These are phyloP conservation scores for Prosopocoilus inquinatus DNA, from an alignment of 2,888 invertebrate genomes.

Conservation along the genomic window DNA sequence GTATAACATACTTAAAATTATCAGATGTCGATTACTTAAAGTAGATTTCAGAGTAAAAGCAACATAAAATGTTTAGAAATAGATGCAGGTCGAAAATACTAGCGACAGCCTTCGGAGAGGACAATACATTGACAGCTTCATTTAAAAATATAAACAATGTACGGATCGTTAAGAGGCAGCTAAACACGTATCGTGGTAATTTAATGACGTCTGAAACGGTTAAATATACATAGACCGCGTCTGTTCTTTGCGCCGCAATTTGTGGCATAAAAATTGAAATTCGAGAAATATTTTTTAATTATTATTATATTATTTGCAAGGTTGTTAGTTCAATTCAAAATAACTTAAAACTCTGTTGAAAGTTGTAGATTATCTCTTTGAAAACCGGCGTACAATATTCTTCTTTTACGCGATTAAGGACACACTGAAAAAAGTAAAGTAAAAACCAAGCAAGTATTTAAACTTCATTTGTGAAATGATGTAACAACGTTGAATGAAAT, in stretches of 20 bases:
- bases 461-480: too few species aligned
- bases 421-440: too few species aligned
- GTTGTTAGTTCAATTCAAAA: neutral
- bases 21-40: too few species aligned
- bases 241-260: neutral
- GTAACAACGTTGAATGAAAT: too few species aligned
- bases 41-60: too few species aligned
- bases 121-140: slow-evolving; percentile 13
- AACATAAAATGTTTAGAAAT: neutral
- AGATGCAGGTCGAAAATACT: neutral
- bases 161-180: neutral
- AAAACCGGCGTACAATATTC: too few species aligned
- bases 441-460: too few species aligned
- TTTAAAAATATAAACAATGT: slow-evolving; percentile 19
- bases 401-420: too few species aligned
- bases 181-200: neutral
- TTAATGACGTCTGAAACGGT: slow-evolving; percentile 1
- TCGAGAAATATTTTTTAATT: neutral
- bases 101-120: slow-evolving; percentile 11
- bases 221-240: too few species aligned
- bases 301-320: slow-evolving; percentile 1
- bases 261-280: slow-evolving; percentile 2
- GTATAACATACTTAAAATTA: too few species aligned
- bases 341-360: too few species aligned
- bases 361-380: too few species aligned